These are phyloP conservation scores for Muraenolepis orangiensis DNA, from an alignment of 2,797 vertebrate genomes.

Conservation along the genomic window DNA sequence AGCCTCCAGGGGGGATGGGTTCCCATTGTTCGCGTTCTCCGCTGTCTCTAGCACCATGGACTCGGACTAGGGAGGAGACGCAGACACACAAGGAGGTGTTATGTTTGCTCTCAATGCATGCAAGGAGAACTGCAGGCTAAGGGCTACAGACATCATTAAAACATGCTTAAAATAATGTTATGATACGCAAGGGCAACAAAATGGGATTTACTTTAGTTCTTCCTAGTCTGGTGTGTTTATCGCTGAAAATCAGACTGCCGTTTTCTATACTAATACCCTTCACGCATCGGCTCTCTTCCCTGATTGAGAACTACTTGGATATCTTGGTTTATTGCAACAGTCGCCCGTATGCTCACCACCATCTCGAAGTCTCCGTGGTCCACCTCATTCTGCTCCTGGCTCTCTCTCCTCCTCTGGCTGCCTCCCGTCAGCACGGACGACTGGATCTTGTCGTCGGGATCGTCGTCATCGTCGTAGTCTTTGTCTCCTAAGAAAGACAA, in stretches of 20 bases:
- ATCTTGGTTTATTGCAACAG: background rate
- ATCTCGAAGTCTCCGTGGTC: conserved; percentile 98
- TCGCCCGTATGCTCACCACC: conserved; percentile 82
- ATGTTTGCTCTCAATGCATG: background rate
- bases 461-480: conserved; percentile 95
- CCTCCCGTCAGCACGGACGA: conserved; percentile 85
- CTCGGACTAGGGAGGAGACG: conserved; percentile 79
- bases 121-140: background rate
- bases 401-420: conserved; percentile 87
- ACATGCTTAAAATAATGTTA: background rate
- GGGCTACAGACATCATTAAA: background rate
- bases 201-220: background rate
- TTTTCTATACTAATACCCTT: too few relatives aligned
- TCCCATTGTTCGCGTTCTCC: conserved; percentile 95
- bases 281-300: background rate
- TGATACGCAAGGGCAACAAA: background rate
- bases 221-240: background rate
- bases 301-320: background rate
- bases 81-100: conserved; percentile 15
- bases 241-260: background rate
- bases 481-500: conserved; percentile 84
- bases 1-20: conserved; percentile 95
- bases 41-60: conserved; percentile 98
- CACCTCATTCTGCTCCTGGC: conserved; percentile 94
- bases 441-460: conserved; percentile 96